These are phyloP conservation scores for Seriola dumerili DNA, from an alignment of 2,113 vertebrate species.

Conservation along the genomic window DNA sequence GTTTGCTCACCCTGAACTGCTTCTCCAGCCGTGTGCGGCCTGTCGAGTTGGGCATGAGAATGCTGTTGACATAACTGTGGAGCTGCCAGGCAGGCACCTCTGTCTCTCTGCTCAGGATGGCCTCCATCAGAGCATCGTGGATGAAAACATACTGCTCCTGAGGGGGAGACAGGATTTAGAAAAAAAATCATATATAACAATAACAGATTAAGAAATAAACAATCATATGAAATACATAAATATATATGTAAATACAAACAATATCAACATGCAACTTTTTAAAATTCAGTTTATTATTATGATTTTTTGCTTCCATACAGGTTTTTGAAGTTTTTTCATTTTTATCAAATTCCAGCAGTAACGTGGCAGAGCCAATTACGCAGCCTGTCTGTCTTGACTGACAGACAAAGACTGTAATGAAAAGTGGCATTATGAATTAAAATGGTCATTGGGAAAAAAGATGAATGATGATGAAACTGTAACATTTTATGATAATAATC, in stretches of 20 bases:
- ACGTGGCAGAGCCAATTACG: not conserved
- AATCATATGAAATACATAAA: not conserved
- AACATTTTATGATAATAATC: too few relatives aligned
- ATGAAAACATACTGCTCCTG: conserved; percentile 99
- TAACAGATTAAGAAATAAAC: not conserved
- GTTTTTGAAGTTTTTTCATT: not conserved
- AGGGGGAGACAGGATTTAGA: not conserved
- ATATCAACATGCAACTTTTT: not conserved
- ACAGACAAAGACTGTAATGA: not conserved
- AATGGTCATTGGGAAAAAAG: not conserved
- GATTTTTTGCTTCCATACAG: not conserved
- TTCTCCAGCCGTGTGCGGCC: conserved; percentile 94
- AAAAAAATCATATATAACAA: not conserved
- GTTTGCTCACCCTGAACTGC: conserved; percentile 93
- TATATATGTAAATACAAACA: not conserved
- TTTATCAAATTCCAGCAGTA: not conserved
- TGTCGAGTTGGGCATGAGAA: conserved; percentile 91
- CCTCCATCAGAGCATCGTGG: conserved; percentile 97
- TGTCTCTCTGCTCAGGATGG: conserved; percentile 94
- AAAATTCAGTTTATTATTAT: not conserved
- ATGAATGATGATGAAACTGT: too few relatives aligned
- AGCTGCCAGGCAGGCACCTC: conserved; percentile 95
- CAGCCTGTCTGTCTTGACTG: not conserved
- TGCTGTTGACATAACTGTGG: conserved; percentile 94
- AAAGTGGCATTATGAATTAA: not conserved